Base-by-base conservation (phyloP, 92 coral and sea anemone species). In the Pocillopora grandis region DNA sequence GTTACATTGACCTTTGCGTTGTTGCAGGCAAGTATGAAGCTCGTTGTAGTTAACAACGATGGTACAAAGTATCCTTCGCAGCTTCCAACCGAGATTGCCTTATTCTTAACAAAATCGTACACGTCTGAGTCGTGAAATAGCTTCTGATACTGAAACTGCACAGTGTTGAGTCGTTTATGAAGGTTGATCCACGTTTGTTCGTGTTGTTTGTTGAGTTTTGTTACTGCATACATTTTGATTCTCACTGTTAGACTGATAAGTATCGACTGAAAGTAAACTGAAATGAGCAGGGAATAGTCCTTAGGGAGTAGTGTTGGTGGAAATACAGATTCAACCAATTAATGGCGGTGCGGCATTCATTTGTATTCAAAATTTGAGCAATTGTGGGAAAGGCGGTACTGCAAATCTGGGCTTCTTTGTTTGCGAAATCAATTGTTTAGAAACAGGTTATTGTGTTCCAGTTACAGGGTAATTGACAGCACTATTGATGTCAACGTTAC, bases 21-120 rank as follows among this genome's bases (percentile, higher is more conserved):
- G 71, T 81, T 86, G 62, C 67, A 85, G 11, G 92, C 72, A 66
- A 89, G 27, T 12, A 89, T 12, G 68, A 70, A 89, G 19, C 90
- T 61, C 0, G 89, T 89, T 14, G 92, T 89, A 0, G 92, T 81
- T 1, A 89, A 10, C 63, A 89, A 70, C 13, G 92, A 80, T n/a
- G 92, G 90, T 17, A 89, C 76, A 67, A 79, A 89, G 23, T 89
- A 89, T 35, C 92, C 92, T 48, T 89, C 92, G 49, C 89, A 89
- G 55, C 89, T 79, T 64, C 88, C 82, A 19, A 78, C 82, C 15
- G 85, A 78, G 9, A 88, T 12, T 58, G 85, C 92, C 65, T 80
- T 80, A 57, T 86, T 80, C 3, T 71, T 36, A 8, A 72, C 75
- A 35, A 86, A 86, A 9, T 61, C 15, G n/a, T 79, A 56, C 33